A percentile compares a stretch with the other conserved stretches of the same genome.
Conservation (phyloP, 2,113 vertebrate species). For the Ictalurus furcatus region DNA sequence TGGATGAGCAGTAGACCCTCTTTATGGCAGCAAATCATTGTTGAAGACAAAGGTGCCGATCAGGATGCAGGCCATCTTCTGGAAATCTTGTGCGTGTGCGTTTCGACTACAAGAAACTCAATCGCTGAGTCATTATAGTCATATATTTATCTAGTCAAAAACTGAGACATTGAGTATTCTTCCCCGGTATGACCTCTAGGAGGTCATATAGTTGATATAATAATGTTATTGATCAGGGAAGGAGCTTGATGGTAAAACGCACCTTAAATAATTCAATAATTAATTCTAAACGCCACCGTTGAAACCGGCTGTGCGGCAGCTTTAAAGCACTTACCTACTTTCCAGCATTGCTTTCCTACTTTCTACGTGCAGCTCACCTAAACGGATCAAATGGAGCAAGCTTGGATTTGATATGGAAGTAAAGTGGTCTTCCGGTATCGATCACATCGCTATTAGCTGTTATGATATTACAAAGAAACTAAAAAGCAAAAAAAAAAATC, state of each 20-base stretch:
- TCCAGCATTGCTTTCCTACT: background rate
- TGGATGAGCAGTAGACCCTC: background rate
- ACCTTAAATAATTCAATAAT: background rate
- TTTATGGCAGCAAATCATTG: background rate
- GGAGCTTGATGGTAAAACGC: background rate
- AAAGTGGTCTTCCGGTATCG: conserved; percentile 7
- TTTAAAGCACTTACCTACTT: conserved; percentile 20
- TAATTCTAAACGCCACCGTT: background rate
- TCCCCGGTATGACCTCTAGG: background rate
- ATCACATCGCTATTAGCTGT: background rate
- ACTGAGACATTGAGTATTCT: background rate
- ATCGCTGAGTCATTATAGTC: background rate
- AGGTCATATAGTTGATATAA: background rate
- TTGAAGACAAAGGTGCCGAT: background rate
- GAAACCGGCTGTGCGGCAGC: background rate
- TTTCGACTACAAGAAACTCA: background rate
- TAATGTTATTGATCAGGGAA: background rate
- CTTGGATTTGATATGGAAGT: background rate
- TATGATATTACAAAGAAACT: background rate
- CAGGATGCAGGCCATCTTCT: background rate
- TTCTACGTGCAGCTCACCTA: background rate
- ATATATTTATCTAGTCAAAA: too few relatives aligned
- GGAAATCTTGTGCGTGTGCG: background rate
- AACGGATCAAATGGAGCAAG: background rate
- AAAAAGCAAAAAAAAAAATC: background rate